phyloP scores from a whole-genome alignment of 2,113 vertebrate species.

The Emydocephalus ijimae region DNA sequence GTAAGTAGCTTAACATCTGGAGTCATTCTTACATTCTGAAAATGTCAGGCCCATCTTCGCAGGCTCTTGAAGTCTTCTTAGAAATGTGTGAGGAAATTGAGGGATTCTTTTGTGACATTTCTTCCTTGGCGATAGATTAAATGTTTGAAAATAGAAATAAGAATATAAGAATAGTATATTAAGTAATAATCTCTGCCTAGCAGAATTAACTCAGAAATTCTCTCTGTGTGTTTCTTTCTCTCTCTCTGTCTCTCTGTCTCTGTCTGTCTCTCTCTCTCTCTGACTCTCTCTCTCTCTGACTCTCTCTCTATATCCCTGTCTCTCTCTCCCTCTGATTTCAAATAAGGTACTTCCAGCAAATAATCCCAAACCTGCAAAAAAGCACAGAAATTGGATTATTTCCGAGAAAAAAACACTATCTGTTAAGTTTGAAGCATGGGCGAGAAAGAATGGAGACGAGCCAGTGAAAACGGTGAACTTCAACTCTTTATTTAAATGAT shows the following conservation, averaged over 20 bases:
- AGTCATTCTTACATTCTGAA: background rate
- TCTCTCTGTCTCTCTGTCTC: background rate
- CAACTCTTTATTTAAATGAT: too few species aligned
- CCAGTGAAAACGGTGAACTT: too few species aligned
- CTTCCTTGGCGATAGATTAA: background rate
- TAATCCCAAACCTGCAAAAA: background rate
- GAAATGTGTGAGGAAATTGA: background rate
- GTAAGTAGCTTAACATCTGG: constrained; percentile 12
- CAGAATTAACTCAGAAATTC: background rate
- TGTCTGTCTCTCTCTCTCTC: background rate
- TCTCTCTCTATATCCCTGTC: too few species aligned
- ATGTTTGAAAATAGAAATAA: background rate
- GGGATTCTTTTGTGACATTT: background rate
- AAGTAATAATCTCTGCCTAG: constrained; percentile 15
- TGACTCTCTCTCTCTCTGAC: too few species aligned
- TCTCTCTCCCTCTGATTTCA: background rate
- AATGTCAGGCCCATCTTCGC: background rate
- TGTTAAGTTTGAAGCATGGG: too few species aligned
- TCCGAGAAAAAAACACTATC: background rate
- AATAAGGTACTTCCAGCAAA: constrained; percentile 14
- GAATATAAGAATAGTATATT: constrained; percentile 17
- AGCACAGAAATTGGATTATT: background rate
- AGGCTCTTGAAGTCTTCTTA: background rate
- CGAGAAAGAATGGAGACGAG: too few species aligned
- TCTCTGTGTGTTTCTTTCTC: background rate